A percentile compares a stretch with the other conserved stretches of the same genome.
These are phyloP conservation scores for Chloropsis cyanopogon DNA, from an alignment of 2,113 vertebrate species.

Conservation along the genomic window DNA sequence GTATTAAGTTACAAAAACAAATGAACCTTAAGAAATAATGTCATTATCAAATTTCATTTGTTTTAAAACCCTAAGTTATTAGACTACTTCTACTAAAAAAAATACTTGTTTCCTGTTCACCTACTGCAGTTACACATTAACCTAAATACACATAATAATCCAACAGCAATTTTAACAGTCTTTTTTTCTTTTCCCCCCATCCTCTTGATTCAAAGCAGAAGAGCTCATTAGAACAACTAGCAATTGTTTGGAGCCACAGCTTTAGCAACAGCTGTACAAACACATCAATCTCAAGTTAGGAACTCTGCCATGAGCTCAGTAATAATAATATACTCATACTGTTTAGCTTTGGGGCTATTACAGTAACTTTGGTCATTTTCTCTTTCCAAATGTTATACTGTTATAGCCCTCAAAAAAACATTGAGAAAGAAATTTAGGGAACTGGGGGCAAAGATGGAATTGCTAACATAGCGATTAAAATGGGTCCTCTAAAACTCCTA, in stretches of 20 bases:
- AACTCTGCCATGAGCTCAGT: constrained; percentile 37
- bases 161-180: neutral
- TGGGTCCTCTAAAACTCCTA: neutral
- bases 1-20: neutral
- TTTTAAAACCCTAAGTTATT: neutral
- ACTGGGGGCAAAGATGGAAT: neutral
- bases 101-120: neutral
- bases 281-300: constrained; percentile 36
- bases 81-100: neutral
- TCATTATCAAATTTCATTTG: neutral
- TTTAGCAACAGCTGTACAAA: constrained; percentile 63
- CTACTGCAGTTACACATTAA: neutral
- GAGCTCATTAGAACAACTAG: constrained; percentile 42
- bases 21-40: neutral
- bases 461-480: neutral
- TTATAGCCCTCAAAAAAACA: neutral
- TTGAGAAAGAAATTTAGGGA: neutral
- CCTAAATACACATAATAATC: neutral
- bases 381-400: constrained; percentile 13
- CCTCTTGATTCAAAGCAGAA: constrained; percentile 54
- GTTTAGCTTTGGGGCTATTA: constrained; percentile 21
- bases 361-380: constrained; percentile 15
- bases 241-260: constrained; percentile 39
- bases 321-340: neutral
- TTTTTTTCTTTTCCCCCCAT: neutral